Base-by-base conservation (phyloP, 2,797 vertebrate species). In the Caiman crocodilus region DNA sequence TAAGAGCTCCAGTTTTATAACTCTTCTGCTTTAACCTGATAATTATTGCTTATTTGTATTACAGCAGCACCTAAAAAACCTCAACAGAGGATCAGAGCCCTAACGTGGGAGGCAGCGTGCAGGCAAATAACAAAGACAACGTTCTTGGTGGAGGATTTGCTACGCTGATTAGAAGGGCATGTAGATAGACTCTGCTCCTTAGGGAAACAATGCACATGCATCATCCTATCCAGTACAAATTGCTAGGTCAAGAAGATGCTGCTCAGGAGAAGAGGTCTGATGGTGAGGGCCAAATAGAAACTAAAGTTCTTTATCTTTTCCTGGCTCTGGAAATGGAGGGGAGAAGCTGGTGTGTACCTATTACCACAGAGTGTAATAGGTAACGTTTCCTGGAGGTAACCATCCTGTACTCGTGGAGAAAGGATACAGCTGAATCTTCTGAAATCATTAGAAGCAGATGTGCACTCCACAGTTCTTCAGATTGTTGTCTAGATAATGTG, bases 141-240 rank as follows among this genome's bases (percentile, higher is more conserved):
- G 0, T 18, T 4, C 78, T 69, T 75, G 1, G 0, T 0, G 1
- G 17, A 59, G 30, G 30, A 15, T 18, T 32, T 60, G 15, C 20
- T 8, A 55, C 83, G 55, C 73, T 0, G 14, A 23, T 14, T 5
- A 1, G 13, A 12, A 69, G 13, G 67, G 75, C 83, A 73, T 12
- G 17, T 26, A 56, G 93, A 64, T 76, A 10, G 18, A 5, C 30
- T 2, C 14, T 73, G 76, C 63, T 7, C 76, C 12, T 30, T 74
- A 2, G 61, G 67, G 35, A 67, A 71, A 21, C 35, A 69, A 35
- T 14, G 57, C 74, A 10, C 20, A 12, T 80, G 1, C 85, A 12
- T 69, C 30, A 17, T 3, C 7, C 87, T 2, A 71, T 74, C 82
- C 80, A 76, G 32, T 28, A 23, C 55, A 17, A 14, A 80, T 1